Percentiles rank a stretch among this genome's conserved stretches.
These are phyloP conservation scores for Microcaecilia unicolor DNA, from an alignment of 2,797 vertebrate genomes.

Conservation along the genomic window DNA sequence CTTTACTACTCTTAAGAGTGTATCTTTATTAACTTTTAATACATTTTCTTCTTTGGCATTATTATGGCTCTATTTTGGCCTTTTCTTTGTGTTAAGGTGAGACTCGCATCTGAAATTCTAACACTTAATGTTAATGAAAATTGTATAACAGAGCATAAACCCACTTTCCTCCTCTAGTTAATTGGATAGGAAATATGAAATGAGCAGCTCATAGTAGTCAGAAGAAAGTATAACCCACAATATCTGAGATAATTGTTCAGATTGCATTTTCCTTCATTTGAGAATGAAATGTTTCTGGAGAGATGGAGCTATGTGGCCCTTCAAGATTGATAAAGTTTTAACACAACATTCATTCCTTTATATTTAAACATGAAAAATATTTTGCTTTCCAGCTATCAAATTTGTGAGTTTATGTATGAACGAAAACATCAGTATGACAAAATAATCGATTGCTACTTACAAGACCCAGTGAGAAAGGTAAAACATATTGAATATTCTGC, in stretches of 20 bases:
- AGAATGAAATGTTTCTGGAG: background rate
- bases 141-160: no score
- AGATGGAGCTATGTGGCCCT: background rate
- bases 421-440: slow-evolving; percentile 78
- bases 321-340: background rate
- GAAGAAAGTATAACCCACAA: background rate
- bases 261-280: background rate
- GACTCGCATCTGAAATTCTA: no score
- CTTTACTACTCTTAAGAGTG: no score
- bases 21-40: no score
- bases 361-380: no score
- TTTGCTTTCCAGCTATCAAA: slow-evolving; percentile 79
- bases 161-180: no score
- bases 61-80: no score
- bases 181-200: no score
- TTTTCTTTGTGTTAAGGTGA: no score
- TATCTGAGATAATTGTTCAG: background rate
- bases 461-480: slow-evolving; percentile 84
- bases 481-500: no score
- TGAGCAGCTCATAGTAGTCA: background rate
- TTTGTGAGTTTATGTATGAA: slow-evolving; percentile 94
- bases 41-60: no score
- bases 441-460: slow-evolving; percentile 86
- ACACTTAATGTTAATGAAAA: no score
- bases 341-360: slow-evolving; percentile 1